Base-by-base conservation (phyloP, 2,113 vertebrate genomes). In the Macrotus californicus region DNA sequence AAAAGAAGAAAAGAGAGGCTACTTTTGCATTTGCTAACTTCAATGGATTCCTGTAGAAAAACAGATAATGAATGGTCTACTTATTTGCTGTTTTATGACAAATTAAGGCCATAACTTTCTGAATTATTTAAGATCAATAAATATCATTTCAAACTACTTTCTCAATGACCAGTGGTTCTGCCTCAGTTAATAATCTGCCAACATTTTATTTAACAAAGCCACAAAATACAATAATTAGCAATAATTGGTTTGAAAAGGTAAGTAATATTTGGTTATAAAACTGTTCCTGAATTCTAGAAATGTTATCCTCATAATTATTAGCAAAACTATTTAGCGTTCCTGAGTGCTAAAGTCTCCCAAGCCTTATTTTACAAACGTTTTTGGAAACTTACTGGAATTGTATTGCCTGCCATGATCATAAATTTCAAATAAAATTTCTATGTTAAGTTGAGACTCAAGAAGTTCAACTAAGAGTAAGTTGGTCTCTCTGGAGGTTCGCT, bases 51-150 rank as follows among this genome's bases (percentile, higher is more conserved):
- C 64, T 59, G 3, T 6, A 83, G 50, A 83, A 48, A 50, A 75
- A 80, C n/a, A 81, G 29, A 86, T 3, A 39, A 90, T 41, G 21
- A 54, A 50, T 26, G 29, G 5, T 50, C 4, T 29, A 43, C 77
- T 91, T 66, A 50, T 48, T 88, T 96, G 56, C n/a, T 76, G 46
- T 79, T 83, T 94, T 56, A 54, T 18, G 24, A 82, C 34, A 94
- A 90, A 87, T 56, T 69, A 95, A 93, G 67, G 36, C 24, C 22
- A 88, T 29, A 16, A 50, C 16, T 14, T 77, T 85, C n/a, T 86
- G 76, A 91, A 88, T 59, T 69, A 69, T 24, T 90, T 73, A 94
- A 80, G 72, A 64, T 56, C 59, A 77, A 72, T 39, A 46, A 77
- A 39, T 52, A 81, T 12, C 11, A 93, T 43, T 75, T 95, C 10